Conservation (phyloP, 2,797 vertebrate genomes). For the Danio aesculapii region DNA sequence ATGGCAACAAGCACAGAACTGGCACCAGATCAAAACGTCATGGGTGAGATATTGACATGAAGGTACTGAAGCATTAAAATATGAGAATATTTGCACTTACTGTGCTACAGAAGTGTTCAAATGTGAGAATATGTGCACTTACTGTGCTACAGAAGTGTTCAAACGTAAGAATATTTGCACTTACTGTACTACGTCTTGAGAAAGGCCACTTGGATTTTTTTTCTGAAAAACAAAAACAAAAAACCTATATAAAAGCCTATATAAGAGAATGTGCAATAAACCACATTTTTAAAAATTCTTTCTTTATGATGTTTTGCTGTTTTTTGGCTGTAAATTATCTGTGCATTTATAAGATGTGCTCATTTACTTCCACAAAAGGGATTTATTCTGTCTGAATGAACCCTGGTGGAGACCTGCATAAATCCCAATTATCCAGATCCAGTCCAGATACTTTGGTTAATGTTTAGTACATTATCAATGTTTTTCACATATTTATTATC, state of each 20-base stretch:
- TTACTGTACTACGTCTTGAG: slow-evolving; percentile 81
- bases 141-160: slow-evolving; percentile 71
- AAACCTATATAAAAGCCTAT: neutral
- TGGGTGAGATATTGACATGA: neutral
- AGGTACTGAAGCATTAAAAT: neutral
- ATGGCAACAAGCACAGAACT: slow-evolving; percentile 45
- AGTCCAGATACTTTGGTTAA: too few relatives aligned
- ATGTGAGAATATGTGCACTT: slow-evolving; percentile 65
- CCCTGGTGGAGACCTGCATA: too few relatives aligned
- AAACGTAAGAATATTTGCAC: slow-evolving; percentile 61
- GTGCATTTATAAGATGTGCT: too few relatives aligned
- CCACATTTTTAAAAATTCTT: neutral
- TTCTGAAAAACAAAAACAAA: slow-evolving; percentile 70
- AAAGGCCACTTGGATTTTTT: slow-evolving; percentile 93
- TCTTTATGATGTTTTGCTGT: neutral
- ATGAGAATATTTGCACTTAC: slow-evolving; percentile 73
- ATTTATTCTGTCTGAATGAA: too few relatives aligned
- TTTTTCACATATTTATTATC: too few relatives aligned
- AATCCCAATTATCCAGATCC: too few relatives aligned
- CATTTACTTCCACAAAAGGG: too few relatives aligned
- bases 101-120: slow-evolving; percentile 50
- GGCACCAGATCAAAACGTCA: slow-evolving; percentile 20
- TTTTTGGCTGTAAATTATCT: too few relatives aligned
- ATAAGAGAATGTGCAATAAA: too few relatives aligned
- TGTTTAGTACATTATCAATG: too few relatives aligned